phyloP scores from a whole-genome alignment of 2,113 vertebrate genomes.

The Craseonycteris thonglongyai region DNA sequence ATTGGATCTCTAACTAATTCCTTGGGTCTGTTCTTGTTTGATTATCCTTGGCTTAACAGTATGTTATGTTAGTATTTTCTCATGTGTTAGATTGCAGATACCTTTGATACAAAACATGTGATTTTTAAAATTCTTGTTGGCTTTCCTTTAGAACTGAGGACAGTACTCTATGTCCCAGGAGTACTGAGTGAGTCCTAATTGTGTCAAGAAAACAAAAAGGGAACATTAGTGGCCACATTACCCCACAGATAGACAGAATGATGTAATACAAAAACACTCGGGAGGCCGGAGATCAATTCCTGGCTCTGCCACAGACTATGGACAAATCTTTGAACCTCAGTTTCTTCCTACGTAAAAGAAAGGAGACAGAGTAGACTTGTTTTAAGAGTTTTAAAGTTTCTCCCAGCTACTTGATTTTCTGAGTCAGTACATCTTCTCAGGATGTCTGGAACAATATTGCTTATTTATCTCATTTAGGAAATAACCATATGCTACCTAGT shows the following conservation, averaged over 20 bases:
- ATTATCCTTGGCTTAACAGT: background rate
- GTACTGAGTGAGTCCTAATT: background rate
- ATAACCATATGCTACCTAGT: background rate
- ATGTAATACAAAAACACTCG: background rate
- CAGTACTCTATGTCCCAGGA: background rate
- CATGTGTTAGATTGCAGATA: conserved; percentile 2
- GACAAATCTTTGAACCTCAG: background rate
- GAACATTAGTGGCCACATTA: background rate
- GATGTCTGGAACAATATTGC: background rate
- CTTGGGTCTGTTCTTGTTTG: background rate
- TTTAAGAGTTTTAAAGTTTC: background rate
- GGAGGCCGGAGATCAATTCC: background rate
- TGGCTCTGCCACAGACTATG: background rate
- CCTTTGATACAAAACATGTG: background rate
- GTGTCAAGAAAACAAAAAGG: background rate
- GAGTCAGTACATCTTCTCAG: background rate
- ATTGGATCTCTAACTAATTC: background rate
- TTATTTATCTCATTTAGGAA: background rate
- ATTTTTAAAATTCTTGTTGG: background rate
- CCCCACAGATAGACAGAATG: background rate
- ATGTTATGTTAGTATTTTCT: background rate
- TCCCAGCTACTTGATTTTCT: background rate
- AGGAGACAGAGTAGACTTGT: background rate
- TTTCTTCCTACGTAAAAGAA: background rate
- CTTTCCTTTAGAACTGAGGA: background rate